Percentiles rank a stretch among this genome's conserved stretches.
phyloP scores from a whole-genome alignment of 2,113 vertebrate species.

The Pteruthius melanotis region DNA sequence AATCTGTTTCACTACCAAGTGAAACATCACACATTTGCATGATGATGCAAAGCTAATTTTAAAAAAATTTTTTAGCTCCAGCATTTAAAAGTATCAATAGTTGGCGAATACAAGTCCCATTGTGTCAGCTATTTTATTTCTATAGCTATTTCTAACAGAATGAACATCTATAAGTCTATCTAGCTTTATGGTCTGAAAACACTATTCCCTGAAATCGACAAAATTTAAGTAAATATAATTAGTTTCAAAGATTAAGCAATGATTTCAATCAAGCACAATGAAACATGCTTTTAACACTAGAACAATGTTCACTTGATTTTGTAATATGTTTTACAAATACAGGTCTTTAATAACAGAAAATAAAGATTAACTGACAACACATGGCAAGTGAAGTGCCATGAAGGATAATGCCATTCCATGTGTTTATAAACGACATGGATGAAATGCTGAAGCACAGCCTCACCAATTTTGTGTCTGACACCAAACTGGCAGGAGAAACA shows the following conservation, averaged over 20 bases:
- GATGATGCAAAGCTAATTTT: neutral
- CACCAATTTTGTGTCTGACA: neutral
- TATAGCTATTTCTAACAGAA: neutral
- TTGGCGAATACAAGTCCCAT: neutral
- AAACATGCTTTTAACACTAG: neutral
- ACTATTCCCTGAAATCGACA: neutral
- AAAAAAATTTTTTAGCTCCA: neutral
- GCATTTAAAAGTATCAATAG: neutral
- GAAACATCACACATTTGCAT: neutral
- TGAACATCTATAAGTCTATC: neutral
- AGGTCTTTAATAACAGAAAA: neutral
- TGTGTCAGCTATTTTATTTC: neutral
- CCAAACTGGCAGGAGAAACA: neutral
- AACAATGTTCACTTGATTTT: neutral
- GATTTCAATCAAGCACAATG: neutral
- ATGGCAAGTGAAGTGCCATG: neutral
- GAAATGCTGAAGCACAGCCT: neutral
- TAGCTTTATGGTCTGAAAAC: neutral
- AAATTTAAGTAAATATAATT: neutral
- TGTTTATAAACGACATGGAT: neutral
- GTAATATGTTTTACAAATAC: neutral
- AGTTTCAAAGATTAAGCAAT: neutral
- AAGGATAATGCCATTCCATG: neutral
- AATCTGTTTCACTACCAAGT: neutral
- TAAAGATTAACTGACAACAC: neutral